Percentiles rank a stretch among this genome's conserved stretches.
Conservation (phyloP, 2,888 invertebrate species). For the Dexiosoma caninum region DNA sequence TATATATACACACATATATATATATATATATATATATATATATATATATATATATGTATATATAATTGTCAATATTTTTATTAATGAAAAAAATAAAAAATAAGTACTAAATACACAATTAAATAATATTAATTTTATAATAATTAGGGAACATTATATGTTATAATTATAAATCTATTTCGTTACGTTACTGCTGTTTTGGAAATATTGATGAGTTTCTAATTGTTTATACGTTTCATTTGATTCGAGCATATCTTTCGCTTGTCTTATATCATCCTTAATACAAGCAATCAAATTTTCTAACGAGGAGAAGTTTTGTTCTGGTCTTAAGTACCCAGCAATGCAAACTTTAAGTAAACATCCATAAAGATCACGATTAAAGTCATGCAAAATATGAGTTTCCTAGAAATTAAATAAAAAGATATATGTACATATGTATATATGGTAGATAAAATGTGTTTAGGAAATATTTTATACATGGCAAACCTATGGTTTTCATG, state of each 20-base stretch:
- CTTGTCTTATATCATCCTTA: slow-evolving; percentile 86
- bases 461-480: too few species aligned
- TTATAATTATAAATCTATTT: not conserved
- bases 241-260: slow-evolving; percentile 81
- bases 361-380: slow-evolving; percentile 92
- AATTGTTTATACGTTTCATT: slow-evolving; percentile 78
- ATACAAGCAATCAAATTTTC: slow-evolving; percentile 89
- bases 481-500: too few species aligned
- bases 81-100: not conserved
- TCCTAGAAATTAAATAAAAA: slow-evolving; percentile 81
- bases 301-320: slow-evolving; percentile 87
- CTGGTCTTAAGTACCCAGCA: slow-evolving; percentile 89
- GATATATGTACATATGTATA: too few species aligned
- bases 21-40: not conserved
- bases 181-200: slow-evolving; percentile 26
- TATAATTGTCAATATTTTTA: not conserved
- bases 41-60: not conserved
- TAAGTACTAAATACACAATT: not conserved
- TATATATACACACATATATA: not conserved
- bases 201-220: slow-evolving; percentile 80
- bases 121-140: slow-evolving; percentile 31
- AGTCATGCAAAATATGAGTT: slow-evolving; percentile 92
- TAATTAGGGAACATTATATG: too few species aligned
- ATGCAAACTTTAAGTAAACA: slow-evolving; percentile 87
- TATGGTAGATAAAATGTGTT: too few species aligned